Base-by-base conservation (phyloP, 2,113 vertebrate genomes). In the Sceloporus tristichus region DNA sequence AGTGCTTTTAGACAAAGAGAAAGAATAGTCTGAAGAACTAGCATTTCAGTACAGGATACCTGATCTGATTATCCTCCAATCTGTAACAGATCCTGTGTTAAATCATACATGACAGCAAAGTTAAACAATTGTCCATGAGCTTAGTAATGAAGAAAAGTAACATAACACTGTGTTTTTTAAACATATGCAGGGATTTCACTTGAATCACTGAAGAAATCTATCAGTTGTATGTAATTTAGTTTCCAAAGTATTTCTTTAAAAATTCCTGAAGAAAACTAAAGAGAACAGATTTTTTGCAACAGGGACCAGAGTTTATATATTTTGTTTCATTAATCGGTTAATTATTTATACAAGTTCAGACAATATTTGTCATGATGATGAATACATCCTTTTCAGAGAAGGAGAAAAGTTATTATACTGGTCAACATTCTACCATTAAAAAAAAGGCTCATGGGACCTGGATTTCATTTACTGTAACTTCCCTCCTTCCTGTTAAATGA, bases 1-100 rank as follows among this genome's bases (percentile, higher is more conserved):
- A n/a, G n/a, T n/a, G n/a, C 74, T 75, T 77, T 85, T 70, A 87
- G 88, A 86, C 2, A 74, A 42, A 75, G 11, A 8, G 87, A 88
- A 84, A 90, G 85, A 29, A 68, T 91, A 91, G 81, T 14, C 3
- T 70, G 40, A 74, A 85, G 80, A 48, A 90, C 85, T 0, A 78
- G 65, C n/a, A 86, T 89, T 84, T 88, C 70, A 11, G 38, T 85
- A 6, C 66, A 89, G 23, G 40, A 7, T 38, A 68, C 73, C 21
- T 88, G n/a, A 74, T 89, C 82, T 62, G 75, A 21, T 16, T 88
- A 90, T 27, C 82, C 10, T 86, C 11, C 79, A 3, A 85, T 92
- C 62, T 91, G 73, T 82, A 76, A 79, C 78, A 91, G 66, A 92
- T 82, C 9, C 13, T 74, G 0, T 71, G 19, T 89, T 88, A 85